Evolutionary conservation across 2,888 invertebrate species (phyloP), one percentile per base, ranked within the genome.

Genomic region (Eucera pruinosa): DNA sequence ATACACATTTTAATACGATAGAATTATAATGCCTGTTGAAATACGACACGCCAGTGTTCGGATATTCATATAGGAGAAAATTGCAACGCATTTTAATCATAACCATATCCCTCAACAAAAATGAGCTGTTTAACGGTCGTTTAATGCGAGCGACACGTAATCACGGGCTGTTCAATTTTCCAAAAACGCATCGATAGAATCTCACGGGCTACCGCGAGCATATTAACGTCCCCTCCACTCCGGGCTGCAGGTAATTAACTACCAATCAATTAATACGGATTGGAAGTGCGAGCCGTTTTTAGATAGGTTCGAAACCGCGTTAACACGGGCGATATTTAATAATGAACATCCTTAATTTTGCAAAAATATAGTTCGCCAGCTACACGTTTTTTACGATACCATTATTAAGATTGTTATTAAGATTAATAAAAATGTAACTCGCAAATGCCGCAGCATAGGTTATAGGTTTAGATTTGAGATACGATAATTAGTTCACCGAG

Each of bases 161-260:
- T 66, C 58, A 57, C 25, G 27, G 47, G 11, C 9, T 47, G 58
- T 66, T 58, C 27, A 66, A 66, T 58, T 57, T 48, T 39, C 66
- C 66, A 66, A 58, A 66, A 66, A 66, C 66, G 47, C 27, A 47
- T 66, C 66, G 66, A 66, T 57, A 48, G 66, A 66, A 66, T 66
- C 47, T 58, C 66, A 47, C 47, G 33, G 11, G 11, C 45, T 55
- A 18, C 33, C 57, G 47, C 33, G 15, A 20, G 58, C 36, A 20
- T 36, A 66, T 66, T 66, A 66, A 47, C 58, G 58, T 23, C 45
- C 57, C 58, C 62, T 27, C 39, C 39, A 25, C 11, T 6, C 18
- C 18, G 18, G 15, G 33, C 50, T 15, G 36, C 20, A 41, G 47
- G 36, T 66, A 66, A 66, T 66, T 66, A 66, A 66, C 47, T 66